Evolutionary conservation across 2,888 invertebrate genomes (phyloP), one percentile per base, ranked within the genome.

Genomic region (Heteromyza rotundicornis): DNA sequence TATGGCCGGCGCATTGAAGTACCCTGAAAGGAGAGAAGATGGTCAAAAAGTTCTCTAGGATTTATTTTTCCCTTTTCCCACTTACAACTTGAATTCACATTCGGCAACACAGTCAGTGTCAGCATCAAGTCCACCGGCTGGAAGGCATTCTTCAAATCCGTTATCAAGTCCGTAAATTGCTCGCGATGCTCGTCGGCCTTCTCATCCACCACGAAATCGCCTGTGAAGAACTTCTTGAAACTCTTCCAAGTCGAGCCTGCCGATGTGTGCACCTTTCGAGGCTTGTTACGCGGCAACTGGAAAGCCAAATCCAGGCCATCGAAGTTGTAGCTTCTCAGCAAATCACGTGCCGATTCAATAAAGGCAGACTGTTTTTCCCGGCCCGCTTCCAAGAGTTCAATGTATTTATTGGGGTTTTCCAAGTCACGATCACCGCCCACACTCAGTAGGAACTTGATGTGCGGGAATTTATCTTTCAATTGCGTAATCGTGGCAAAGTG

Each of bases 241-340:
- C 88, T 88, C 71, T 91, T 90, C 89, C 91, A 92, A 70, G 91
- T 82, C 79, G 82, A 76, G 83, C 89, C 87, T 67, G 86, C 83
- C 20, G 86, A 86, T 24, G 89, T 86, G 35, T 82, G 89, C 61
- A 92, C 87, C 82, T 92, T 92, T 84, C 92, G 91, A 14, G 92
- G 90, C 79, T 91, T 92, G 68, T 88, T 87, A 54, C 86, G 87
- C 0, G 94, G 90, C 83, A 94, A 91, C 81, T 94, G 90, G 91
- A 94, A 94, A 0, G 90, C 91, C 51, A 95, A 84, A 79, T 96
- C 95, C 49, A 95, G 84, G 1, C 95, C 95, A 80, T 95, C 95
- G 70, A 96, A 95, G 23, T 89, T 89, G 70, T 92, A 90, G 61
- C 91, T 90, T 61, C 89, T 89, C 23, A 92, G 83, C 14, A 93